These are phyloP conservation scores for Gymnocephalus cernua DNA, from an alignment of 2,113 vertebrate genomes.

Conservation along the genomic window DNA sequence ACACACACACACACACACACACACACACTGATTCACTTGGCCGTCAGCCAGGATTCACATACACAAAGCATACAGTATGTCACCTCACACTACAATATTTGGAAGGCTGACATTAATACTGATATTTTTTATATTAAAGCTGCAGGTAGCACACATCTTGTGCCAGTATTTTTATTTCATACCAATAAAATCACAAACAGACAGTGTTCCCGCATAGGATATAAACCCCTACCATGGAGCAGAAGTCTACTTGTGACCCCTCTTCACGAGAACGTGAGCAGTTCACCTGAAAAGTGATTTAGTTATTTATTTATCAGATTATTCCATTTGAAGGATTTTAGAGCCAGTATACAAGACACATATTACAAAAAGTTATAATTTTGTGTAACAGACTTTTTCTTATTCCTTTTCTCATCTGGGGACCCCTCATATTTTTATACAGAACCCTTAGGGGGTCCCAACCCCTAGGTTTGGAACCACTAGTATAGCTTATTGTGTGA, in stretches of 20 bases:
- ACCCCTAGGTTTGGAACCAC: not conserved
- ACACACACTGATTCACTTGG: slow-evolving; percentile 41
- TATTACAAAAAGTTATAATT: not conserved
- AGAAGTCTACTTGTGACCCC: not conserved
- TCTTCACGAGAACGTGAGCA: not conserved
- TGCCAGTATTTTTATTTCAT: not conserved
- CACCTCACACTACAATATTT: slow-evolving; percentile 22
- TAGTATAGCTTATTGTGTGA: not conserved
- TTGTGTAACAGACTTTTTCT: not conserved
- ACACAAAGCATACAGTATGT: slow-evolving; percentile 53
- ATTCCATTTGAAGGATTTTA: not conserved
- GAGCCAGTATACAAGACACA: not conserved
- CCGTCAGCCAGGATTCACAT: slow-evolving; percentile 61
- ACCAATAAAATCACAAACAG: not conserved
- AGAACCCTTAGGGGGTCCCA: not conserved
- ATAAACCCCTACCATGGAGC: not conserved
- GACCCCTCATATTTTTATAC: not conserved
- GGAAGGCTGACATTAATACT: slow-evolving; percentile 24
- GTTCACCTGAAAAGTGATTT: not conserved
- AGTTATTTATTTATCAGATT: not conserved
- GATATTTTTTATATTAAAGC: slow-evolving; percentile 16
- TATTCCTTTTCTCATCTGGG: not conserved
- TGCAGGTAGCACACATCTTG: not conserved
- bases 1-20: slow-evolving; percentile 30
- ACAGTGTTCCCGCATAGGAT: not conserved